Base-by-base conservation (phyloP, 2,797 vertebrate genomes). In the Phrynocephalus vlangalii region DNA sequence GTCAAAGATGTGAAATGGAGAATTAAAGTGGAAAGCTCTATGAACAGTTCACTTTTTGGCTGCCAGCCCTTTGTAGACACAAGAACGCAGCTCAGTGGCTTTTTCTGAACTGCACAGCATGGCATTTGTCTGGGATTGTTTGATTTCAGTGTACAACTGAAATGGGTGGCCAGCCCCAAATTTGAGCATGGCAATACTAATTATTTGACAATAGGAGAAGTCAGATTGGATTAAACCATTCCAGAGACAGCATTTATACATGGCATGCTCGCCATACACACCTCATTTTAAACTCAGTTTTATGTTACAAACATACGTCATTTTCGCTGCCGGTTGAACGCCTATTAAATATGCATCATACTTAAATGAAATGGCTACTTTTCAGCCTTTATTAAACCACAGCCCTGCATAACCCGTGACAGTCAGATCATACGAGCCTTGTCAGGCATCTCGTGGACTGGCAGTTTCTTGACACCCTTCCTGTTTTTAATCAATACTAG, bases 11-110 rank as follows among this genome's bases (percentile, higher is more conserved):
- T 91, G 91, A 94, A 95, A 91, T 91, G 94, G 94, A 94, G 94
- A 94, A 95, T 95, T 94, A 95, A 96, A 56, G 92, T 94, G 92
- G 93, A 95, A 94, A 92, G 92, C 90, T 92, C 90, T 94, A 92
- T 92, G 93, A 94, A 93, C 85, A 5, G 93, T 89, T 87, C 85
- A 86, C 91, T 90, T 94, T 94, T 94, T 93, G 68, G 90, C 90
- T 38, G 92, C 88, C 88, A 91, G 91, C 92, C 92, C 77, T 76
- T 80, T 80, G 82, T 84, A 85, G 79, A 85, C 60, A 75, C 48
- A 75, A 26, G 88, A 91, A 0, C 79, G 86, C 83, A 71, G 89
- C 92, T 89, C 89, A 72, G 87, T 7, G 44, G 85, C 93, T 91
- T 86, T 85, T 95, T 91, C 92, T 88, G 91, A 93, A 80, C 87